phyloP scores from a whole-genome alignment of 2,797 vertebrate species.

The Coregonus sp. region DNA sequence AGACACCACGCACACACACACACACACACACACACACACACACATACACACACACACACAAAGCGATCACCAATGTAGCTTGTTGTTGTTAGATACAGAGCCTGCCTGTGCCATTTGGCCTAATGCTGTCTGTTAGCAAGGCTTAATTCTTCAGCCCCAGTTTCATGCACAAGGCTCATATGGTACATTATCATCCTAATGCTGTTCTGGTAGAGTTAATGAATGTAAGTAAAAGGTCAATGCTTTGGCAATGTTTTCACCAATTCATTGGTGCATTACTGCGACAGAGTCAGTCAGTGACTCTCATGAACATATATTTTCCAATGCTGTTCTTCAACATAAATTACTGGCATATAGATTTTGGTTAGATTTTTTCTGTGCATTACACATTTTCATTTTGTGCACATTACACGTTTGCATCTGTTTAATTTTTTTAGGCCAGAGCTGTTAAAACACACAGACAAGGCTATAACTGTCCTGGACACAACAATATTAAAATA shows the following conservation, averaged over 20 bases:
- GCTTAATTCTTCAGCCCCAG: slow-evolving; percentile 31
- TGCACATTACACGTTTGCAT: too few relatives aligned
- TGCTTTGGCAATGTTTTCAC: not conserved
- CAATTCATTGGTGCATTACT: too few relatives aligned
- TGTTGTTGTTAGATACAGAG: slow-evolving; percentile 34
- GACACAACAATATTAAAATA: not conserved
- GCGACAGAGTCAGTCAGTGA: too few relatives aligned
- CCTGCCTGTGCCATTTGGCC: slow-evolving; percentile 61
- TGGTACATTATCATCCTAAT: slow-evolving; percentile 22
- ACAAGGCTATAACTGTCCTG: not conserved
- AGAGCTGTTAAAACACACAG: not conserved
- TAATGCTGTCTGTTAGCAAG: slow-evolving; percentile 50
- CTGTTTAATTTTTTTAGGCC: too few relatives aligned
- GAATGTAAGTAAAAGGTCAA: slow-evolving; percentile 18
- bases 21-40: not conserved
- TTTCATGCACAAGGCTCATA: slow-evolving; percentile 36
- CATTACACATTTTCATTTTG: too few relatives aligned
- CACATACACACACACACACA: not conserved
- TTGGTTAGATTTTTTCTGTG: too few relatives aligned
- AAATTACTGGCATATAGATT: too few relatives aligned
- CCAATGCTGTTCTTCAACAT: too few relatives aligned
- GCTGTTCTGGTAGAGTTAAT: slow-evolving; percentile 3
- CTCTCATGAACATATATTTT: too few relatives aligned
- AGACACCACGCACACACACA: not conserved
- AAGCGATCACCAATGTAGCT: slow-evolving; percentile 13